Conservation (phyloP, 1,140 invertebrate species). For the Scylla paramamosain region DNA sequence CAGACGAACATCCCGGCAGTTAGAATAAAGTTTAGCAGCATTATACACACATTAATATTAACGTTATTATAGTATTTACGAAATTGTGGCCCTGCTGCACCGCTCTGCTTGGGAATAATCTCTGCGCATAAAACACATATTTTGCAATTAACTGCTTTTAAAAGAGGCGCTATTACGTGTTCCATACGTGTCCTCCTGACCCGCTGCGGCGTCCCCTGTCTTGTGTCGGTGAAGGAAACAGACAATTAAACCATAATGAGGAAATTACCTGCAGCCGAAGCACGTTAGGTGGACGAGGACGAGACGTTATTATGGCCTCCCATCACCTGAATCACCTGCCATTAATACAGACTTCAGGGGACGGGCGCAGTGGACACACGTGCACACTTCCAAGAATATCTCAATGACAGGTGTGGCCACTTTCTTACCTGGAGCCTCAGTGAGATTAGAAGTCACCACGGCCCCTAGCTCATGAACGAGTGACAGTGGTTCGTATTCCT, state of each 20-base stretch:
- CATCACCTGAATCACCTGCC: not conserved
- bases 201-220: not conserved
- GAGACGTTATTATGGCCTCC: not conserved
- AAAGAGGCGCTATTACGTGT: not conserved
- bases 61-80: constrained; percentile 5
- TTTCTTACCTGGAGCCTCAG: too few species aligned
- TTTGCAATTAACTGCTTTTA: not conserved
- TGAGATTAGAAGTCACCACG: too few species aligned
- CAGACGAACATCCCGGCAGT: not conserved
- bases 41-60: not conserved
- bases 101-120: not conserved
- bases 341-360: not conserved
- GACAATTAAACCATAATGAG: not conserved
- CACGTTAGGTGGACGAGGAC: not conserved
- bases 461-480: too few species aligned
- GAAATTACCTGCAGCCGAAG: not conserved
- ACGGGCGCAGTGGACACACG: too few species aligned
- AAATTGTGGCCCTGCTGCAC: not conserved
- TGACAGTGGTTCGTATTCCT: too few species aligned
- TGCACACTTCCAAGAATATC: too few species aligned
- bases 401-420: too few species aligned
- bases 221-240: not conserved
- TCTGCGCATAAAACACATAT: not conserved
- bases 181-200: not conserved
- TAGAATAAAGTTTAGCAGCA: not conserved